Evolutionary conservation across 2,797 vertebrate genomes (phyloP), one percentile per base, ranked within the genome.

Genomic region (Cyclopterus lumpus): DNA sequence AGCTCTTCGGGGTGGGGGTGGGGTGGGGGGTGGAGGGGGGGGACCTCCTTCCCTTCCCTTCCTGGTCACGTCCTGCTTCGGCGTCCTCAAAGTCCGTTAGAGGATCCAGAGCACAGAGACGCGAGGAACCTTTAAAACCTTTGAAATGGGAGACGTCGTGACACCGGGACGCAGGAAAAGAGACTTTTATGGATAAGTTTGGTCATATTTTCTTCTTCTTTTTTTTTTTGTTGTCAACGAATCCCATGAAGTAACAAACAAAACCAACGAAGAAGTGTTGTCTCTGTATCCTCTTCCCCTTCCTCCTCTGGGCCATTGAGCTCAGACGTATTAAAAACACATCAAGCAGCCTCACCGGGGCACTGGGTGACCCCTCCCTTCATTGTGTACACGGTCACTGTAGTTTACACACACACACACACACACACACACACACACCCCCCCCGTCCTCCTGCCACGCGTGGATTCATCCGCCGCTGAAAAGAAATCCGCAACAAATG

Each of bases 201-300:
- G 6, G 6, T 30, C n/a, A 46, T 46, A 18, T 10, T 22, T 22
- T 30, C 6, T 14, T 22, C 22, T 53, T 26, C 15, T 61, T 63
- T 16, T 14, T 54, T 15, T 28, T 18, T 14, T 3, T 54, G 15
- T 28, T 66, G 49, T 70, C 77, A 58, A 62, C 49, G 54, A 73
- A 63, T 77, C 70, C 55, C 24, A 22, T 4, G 34, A 24, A 24
- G n/a, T 6, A 24, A 40, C 38, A 40, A 48, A 22, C 48, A 15
- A 53, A 26, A 53, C n/a, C 20, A 10, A 20, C 44, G 2, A 20
- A 38, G 8, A 44, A 10, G 4, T 18, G 12, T 20, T 15, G 2
- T 51, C 11, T 49, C 20, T 49, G 18, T 3, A 5, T 12, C 12
- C 6, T 20, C 18, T 11, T 32, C 42, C n/a, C 14, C 1, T 7